Base-by-base conservation (phyloP, 2,888 invertebrate species). In the Palloptera scutellata region DNA sequence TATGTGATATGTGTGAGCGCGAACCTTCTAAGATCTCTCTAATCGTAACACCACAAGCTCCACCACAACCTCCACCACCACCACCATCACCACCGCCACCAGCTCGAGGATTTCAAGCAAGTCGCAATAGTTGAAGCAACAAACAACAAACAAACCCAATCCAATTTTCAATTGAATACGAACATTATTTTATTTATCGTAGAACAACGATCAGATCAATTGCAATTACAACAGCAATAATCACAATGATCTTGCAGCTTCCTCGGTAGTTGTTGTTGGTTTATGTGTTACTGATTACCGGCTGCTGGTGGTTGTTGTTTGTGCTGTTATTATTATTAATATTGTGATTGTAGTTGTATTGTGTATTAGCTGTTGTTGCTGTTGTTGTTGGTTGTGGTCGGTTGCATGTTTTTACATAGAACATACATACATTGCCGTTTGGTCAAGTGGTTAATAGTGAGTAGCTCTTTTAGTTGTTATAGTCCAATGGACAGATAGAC, bases 181-280 rank as follows among this genome's bases (percentile, higher is more conserved):
- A 65, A 60, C 54, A 65, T 65, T 65, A 65, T 60, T 60, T 65
- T 53, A 53, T 65, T 65, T 65, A 65, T 65, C 65, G 52, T 45
- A 55, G 48, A 19, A 54, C 65, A 65, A 45, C 65, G 65, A 65
- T 65, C 65, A 60, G 65, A 65, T 65, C 60, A 65, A 60, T 65
- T 65, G 65, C 65, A 65, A 65, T 65, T 65, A 60, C 60, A 65
- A 60, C 58, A 12, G 57, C 64, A 62, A 52, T 54, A 61, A 61
- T 61, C 61, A 61, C 40, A n/a, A 19, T 17, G 15, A 30, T 20
- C 30, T 30, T 30, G 10, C 52, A 54, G 52, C 64, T 64, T 64
- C 64, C 19, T 13, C 41, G 51, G 64, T 57, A 58, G 64, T 57
- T 57, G 57, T 15, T 15, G 48, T n/a, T 13, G 30, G 30, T 8